Conservation (phyloP, 2,113 vertebrate species). For the Pseudonaja textilis region DNA sequence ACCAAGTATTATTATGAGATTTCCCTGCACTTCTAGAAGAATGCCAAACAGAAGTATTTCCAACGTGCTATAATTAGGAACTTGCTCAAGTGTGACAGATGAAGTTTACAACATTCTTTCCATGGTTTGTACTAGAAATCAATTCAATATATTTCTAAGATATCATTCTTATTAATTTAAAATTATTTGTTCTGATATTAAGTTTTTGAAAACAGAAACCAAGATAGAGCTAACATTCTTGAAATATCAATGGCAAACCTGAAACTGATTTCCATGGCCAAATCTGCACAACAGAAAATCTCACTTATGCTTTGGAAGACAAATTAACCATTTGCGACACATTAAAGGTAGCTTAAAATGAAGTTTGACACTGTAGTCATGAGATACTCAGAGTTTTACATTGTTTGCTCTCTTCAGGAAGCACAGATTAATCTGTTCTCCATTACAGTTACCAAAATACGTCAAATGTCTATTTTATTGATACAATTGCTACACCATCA, state of each 20-base stretch:
- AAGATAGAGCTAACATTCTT: neutral
- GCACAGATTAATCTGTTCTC: neutral
- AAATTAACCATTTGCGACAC: neutral
- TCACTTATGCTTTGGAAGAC: neutral
- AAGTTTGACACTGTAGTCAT: neutral
- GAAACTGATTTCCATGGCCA: constrained; percentile 26
- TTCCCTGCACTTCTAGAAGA: neutral
- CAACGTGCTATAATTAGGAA: neutral
- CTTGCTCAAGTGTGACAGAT: neutral
- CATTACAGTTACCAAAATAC: neutral
- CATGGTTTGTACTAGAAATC: neutral
- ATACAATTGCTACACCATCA: neutral
- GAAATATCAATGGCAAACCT: neutral
- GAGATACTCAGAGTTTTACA: neutral
- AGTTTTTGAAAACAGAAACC: constrained; percentile 1
- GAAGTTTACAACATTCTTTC: neutral
- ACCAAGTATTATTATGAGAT: neutral
- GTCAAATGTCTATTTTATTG: neutral
- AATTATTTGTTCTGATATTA: constrained; percentile 5
- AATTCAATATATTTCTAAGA: constrained; percentile 12
- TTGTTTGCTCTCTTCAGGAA: neutral
- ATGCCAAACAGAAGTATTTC: neutral
- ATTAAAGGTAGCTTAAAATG: neutral
- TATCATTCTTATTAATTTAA: constrained; percentile 4
- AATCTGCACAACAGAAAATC: neutral